phyloP scores from a whole-genome alignment of 1,140 invertebrate species.

The Listronotus oregonensis region DNA sequence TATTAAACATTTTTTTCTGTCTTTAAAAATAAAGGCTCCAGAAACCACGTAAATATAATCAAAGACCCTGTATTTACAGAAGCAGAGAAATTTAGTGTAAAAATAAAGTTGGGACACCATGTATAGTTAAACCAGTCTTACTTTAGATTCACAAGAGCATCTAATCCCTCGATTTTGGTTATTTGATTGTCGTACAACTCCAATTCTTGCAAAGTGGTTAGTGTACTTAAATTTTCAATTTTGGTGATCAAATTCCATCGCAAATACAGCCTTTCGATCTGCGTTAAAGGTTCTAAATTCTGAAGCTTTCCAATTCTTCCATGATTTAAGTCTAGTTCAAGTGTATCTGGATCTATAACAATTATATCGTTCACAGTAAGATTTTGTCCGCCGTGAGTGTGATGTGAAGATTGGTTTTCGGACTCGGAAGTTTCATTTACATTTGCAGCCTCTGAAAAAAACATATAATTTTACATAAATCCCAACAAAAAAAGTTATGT shows the following conservation, averaged over 20 bases:
- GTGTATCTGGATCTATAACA: conserved; percentile 52
- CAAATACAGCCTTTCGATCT: conserved; percentile 80
- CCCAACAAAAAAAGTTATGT: too few species aligned
- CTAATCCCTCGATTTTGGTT: conserved; percentile 85
- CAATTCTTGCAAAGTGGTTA: conserved; percentile 80
- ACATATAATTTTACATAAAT: neutral
- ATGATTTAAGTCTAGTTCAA: conserved; percentile 87
- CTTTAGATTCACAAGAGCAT: conserved; percentile 86
- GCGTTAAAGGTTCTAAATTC: conserved; percentile 75
- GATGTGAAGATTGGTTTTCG: conserved; percentile 3
- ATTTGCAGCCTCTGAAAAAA: conserved; percentile 2
- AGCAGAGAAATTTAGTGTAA: too few species aligned
- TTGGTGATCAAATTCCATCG: conserved; percentile 95
- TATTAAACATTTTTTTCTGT: too few species aligned
- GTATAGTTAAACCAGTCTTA: conserved; percentile 65
- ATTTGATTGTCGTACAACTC: conserved; percentile 98
- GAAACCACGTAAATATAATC: too few species aligned
- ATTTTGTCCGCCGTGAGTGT: conserved; percentile 8
- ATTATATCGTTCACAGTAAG: conserved; percentile 53
- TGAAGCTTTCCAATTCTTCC: conserved; percentile 80
- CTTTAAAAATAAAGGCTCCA: too few species aligned
- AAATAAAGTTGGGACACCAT: too few species aligned
- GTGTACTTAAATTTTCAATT: conserved; percentile 83
- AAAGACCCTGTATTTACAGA: too few species aligned
- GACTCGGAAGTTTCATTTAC: conserved; percentile 7